These are phyloP conservation scores for Drosophila santomea DNA, from an alignment of 1,140 invertebrate genomes.

Conservation along the genomic window DNA sequence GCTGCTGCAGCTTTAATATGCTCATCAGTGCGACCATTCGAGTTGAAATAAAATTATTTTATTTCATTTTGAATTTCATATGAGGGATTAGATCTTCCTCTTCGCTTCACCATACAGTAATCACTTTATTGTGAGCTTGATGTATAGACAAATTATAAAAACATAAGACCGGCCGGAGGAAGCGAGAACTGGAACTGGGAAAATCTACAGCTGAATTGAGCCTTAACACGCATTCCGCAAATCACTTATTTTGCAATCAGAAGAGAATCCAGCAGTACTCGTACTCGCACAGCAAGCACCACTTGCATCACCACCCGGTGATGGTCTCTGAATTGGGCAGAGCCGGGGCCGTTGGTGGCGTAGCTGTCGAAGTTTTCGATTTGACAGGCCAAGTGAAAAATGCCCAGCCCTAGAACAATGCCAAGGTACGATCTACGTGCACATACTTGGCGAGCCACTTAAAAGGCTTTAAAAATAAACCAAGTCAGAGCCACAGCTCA, in stretches of 20 bases:
- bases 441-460: slow-evolving; percentile 61
- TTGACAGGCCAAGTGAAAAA: slow-evolving; percentile 72
- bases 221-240: slow-evolving; percentile 60
- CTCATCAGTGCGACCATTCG: slow-evolving; percentile 64
- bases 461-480: slow-evolving; percentile 79
- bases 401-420: slow-evolving; percentile 66
- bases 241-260: slow-evolving; percentile 80
- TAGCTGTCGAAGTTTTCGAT: slow-evolving; percentile 60
- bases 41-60: slow-evolving; percentile 77
- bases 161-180: slow-evolving; percentile 38
- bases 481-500: slow-evolving; percentile 1
- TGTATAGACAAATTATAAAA: slow-evolving; percentile 81
- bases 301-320: slow-evolving; percentile 16
- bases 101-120: slow-evolving; percentile 31
- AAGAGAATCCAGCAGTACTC: slow-evolving; percentile 8
- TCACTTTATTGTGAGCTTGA: slow-evolving; percentile 80
- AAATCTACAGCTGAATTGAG: slow-evolving; percentile 42
- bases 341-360: slow-evolving; percentile 23
- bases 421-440: slow-evolving; percentile 50
- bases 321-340: slow-evolving; percentile 24
- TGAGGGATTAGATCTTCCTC: slow-evolving; percentile 24
- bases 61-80: slow-evolving; percentile 60
- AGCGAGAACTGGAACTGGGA: background rate
- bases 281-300: background rate
- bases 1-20: slow-evolving; percentile 71